Percentiles rank a stretch among this genome's conserved stretches.
Evolutionary conservation across 2,888 invertebrate genomes (phyloP).

Genomic region (Syrista parreyssii): DNA sequence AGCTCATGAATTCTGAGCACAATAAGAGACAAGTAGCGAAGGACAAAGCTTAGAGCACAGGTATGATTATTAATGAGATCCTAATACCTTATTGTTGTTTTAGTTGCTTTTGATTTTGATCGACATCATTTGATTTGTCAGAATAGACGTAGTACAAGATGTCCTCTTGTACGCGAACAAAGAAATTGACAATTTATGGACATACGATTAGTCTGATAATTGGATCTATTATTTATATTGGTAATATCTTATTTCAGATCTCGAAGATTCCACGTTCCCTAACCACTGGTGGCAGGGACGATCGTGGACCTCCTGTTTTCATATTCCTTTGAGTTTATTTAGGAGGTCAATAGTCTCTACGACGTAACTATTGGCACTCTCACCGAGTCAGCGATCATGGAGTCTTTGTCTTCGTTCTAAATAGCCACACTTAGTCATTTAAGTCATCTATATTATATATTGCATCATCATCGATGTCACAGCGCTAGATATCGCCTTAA

Average conservation of each 20-base stretch:
- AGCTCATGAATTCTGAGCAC: slow-evolving; percentile 85
- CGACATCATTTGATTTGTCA: neutral
- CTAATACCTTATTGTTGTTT: neutral
- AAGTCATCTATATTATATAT: neutral
- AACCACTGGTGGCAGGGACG: neutral
- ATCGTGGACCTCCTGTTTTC: neutral
- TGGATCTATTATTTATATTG: neutral
- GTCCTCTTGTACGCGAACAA: neutral
- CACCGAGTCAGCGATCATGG: neutral
- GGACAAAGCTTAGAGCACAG: slow-evolving; percentile 39
- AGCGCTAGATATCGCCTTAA: neutral
- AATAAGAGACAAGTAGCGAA: slow-evolving; percentile 75
- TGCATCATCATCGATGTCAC: neutral
- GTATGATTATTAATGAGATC: neutral
- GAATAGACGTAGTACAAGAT: neutral
- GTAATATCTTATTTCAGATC: neutral
- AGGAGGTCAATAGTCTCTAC: neutral
- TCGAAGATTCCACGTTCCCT: neutral
- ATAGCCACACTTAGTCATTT: neutral
- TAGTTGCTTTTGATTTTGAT: neutral
- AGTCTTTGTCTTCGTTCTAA: neutral
- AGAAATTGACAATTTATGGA: neutral
- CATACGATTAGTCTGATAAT: neutral
- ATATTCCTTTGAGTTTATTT: neutral
- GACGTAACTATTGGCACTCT: neutral